These are phyloP conservation scores for Polypedilum pembai DNA, from an alignment of 1,140 invertebrate genomes.

Conservation along the genomic window DNA sequence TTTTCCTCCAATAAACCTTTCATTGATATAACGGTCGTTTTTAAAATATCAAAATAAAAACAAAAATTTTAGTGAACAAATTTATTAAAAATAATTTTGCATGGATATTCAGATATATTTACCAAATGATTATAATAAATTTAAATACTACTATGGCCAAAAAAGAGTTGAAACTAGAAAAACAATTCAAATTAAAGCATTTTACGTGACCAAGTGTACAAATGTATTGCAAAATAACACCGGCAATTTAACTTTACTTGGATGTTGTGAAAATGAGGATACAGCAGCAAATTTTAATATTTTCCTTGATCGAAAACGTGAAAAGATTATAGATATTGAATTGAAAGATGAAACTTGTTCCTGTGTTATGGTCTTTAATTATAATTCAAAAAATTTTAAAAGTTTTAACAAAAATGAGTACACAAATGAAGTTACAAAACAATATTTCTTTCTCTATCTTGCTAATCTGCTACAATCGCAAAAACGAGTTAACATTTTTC, in stretches of 20 bases:
- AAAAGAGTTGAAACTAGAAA: background rate
- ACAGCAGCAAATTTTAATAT: background rate
- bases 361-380: background rate
- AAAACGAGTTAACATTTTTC: background rate
- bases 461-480: background rate
- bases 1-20: too few relatives aligned
- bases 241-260: background rate
- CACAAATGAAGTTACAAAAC: background rate
- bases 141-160: background rate
- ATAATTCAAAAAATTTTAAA: background rate
- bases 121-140: slow-evolving; percentile 14
- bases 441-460: background rate
- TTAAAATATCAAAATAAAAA: too few relatives aligned
- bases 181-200: background rate
- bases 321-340: background rate
- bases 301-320: background rate
- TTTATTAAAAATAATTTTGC: background rate
- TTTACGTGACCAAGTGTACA: background rate
- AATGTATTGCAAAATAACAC: background rate
- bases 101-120: background rate
- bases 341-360: background rate
- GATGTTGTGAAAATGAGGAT: background rate
- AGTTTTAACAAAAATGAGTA: background rate
- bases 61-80: background rate
- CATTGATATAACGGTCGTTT: too few relatives aligned